A percentile compares a stretch with the other conserved stretches of the same genome.
Conservation (phyloP, 2,113 vertebrate species). For the Penelope pileata region DNA sequence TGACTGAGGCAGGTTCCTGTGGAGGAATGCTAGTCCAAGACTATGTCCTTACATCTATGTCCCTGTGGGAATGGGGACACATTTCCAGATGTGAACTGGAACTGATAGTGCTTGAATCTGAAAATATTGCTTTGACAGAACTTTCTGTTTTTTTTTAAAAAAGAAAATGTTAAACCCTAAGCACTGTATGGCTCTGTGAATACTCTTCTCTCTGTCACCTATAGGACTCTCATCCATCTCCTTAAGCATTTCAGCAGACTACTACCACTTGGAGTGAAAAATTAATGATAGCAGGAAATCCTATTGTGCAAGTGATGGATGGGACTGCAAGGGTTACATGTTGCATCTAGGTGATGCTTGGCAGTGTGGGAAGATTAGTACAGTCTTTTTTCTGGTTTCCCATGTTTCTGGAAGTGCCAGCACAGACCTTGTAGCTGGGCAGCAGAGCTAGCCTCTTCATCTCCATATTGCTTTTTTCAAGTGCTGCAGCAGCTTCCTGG, state of each 20-base stretch:
- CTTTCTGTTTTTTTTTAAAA: neutral
- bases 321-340: neutral
- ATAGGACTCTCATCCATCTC: conserved; percentile 15
- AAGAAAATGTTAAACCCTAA: neutral
- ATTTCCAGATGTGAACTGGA: neutral
- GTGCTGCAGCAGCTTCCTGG: neutral
- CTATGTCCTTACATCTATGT: neutral
- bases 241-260: conserved; percentile 16
- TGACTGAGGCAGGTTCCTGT: neutral
- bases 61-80: neutral
- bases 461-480: neutral
- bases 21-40: neutral
- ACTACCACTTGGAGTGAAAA: neutral
- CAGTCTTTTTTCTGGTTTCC: neutral
- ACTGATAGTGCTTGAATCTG: neutral
- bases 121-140: neutral
- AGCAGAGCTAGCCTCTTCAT: neutral
- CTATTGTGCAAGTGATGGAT: conserved; percentile 23
- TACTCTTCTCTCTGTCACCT: conserved; percentile 6
- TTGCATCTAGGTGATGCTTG: neutral
- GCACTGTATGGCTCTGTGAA: neutral
- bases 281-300: neutral
- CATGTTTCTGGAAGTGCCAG: neutral
- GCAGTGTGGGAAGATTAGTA: neutral
- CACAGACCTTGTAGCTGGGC: neutral